Evolutionary conservation across 2,113 vertebrate species (phyloP).

Genomic region (Axis porcinus): DNA sequence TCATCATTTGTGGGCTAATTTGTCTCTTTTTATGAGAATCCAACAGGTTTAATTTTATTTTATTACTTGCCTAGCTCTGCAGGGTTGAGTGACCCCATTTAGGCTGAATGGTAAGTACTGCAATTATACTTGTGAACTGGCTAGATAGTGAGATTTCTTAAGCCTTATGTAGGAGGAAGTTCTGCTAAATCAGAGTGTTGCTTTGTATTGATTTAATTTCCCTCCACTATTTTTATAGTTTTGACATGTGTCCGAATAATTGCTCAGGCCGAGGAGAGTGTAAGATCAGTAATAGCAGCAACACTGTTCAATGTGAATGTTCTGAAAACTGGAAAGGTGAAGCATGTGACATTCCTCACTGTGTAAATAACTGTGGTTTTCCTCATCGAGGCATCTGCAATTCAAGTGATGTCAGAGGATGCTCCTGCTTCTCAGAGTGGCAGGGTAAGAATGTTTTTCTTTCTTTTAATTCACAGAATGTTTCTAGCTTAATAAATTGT

Average conservation of each 20-base stretch:
- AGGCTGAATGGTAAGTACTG: not conserved
- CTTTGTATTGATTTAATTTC: constrained; percentile 50
- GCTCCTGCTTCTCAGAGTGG: constrained; percentile 87
- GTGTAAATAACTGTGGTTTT: constrained; percentile 84
- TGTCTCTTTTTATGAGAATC: not conserved
- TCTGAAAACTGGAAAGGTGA: constrained; percentile 90
- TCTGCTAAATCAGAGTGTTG: not conserved
- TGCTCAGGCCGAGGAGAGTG: constrained; percentile 93
- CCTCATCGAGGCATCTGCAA: constrained; percentile 86
- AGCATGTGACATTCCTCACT: constrained; percentile 91
- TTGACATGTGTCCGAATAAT: constrained; percentile 94
- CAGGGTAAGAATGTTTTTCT: constrained; percentile 85
- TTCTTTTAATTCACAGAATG: not conserved
- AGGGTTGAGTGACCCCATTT: not conserved
- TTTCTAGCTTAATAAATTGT: not conserved
- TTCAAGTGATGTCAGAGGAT: constrained; percentile 76
- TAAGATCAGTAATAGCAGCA: constrained; percentile 74
- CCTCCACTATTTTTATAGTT: constrained; percentile 74
- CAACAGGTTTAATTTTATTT: not conserved
- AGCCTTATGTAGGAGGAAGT: not conserved
- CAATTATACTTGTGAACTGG: not conserved
- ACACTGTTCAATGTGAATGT: constrained; percentile 86
- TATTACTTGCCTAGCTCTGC: not conserved
- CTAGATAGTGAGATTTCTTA: not conserved
- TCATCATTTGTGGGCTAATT: not conserved